A percentile compares a stretch with the other conserved stretches of the same genome.
Evolutionary conservation across 2,113 vertebrate species (phyloP).

Genomic region (Arizona elegans): DNA sequence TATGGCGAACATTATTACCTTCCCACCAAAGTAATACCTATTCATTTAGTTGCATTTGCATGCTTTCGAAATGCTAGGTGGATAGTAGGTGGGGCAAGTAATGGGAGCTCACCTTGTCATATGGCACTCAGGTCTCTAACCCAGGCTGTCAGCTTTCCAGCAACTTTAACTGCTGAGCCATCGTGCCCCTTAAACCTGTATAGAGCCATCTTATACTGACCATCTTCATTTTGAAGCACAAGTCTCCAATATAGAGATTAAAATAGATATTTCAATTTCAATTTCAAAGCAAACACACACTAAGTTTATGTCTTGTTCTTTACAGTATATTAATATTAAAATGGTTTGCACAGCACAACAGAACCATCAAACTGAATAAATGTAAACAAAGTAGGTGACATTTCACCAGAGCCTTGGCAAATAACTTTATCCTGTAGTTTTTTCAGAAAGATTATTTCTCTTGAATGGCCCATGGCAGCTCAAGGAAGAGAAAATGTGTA

Average conservation of each 20-base stretch:
- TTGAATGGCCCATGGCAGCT: background rate
- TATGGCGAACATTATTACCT: background rate
- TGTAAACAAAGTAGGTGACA: background rate
- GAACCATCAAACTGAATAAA: background rate
- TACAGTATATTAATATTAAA: background rate
- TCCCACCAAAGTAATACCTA: background rate
- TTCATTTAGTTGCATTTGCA: background rate
- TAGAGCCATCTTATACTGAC: background rate
- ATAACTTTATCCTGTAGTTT: background rate
- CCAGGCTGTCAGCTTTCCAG: no score
- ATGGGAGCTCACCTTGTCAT: no score
- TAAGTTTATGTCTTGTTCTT: background rate
- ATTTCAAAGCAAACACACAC: background rate
- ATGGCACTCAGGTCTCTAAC: no score
- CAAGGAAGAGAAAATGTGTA: background rate
- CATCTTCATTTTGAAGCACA: background rate
- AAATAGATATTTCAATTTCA: background rate
- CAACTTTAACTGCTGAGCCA: no score
- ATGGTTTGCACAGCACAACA: background rate
- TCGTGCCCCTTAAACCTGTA: slow-evolving; percentile 15
- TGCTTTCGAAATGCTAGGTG: background rate
- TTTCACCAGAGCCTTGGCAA: background rate
- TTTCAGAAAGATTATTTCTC: background rate
- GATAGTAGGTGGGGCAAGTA: no score
- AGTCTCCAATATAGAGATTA: background rate